Evolutionary conservation across 2,888 invertebrate genomes (phyloP).

Genomic region (Salticus scenicus): DNA sequence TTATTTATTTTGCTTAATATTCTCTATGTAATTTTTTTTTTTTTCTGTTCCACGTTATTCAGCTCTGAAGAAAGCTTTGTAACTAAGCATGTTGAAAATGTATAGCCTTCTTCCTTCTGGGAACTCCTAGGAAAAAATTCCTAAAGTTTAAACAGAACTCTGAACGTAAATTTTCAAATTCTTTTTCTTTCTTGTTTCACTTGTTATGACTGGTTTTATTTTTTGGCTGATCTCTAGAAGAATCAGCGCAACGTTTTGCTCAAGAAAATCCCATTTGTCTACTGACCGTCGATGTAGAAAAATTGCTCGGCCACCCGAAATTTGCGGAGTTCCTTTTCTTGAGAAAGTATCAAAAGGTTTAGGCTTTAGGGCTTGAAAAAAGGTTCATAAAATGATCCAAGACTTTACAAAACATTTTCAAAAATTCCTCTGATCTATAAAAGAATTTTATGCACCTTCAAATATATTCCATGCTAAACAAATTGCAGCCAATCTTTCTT

Average conservation of each 20-base stretch:
- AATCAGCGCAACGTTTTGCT: not conserved
- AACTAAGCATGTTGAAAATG: constrained; percentile 37
- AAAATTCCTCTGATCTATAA: too few species aligned
- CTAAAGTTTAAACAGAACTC: constrained; percentile 42
- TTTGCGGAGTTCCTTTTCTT: too few species aligned
- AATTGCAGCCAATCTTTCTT: too few species aligned
- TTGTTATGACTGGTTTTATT: constrained; percentile 41
- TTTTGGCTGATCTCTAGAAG: constrained; percentile 17
- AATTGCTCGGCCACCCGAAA: not conserved
- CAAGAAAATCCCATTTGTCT: constrained; percentile 20
- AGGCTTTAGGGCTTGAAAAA: too few species aligned
- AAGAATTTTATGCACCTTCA: too few species aligned
- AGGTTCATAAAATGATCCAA: too few species aligned
- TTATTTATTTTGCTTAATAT: constrained; percentile 40
- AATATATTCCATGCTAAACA: too few species aligned
- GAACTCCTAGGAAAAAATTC: constrained; percentile 23
- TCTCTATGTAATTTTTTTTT: constrained; percentile 2
- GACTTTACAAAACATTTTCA: too few species aligned
- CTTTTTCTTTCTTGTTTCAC: constrained; percentile 7
- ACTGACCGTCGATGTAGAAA: constrained; percentile 14
- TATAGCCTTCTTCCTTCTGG: constrained; percentile 24
- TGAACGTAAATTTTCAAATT: constrained; percentile 52
- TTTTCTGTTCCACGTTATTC: too few species aligned
- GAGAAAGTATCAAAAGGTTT: too few species aligned
- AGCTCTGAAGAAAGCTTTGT: too few species aligned